Evolutionary conservation across 2,888 invertebrate species (phyloP).

Genomic region (Ochropleura plecta): DNA sequence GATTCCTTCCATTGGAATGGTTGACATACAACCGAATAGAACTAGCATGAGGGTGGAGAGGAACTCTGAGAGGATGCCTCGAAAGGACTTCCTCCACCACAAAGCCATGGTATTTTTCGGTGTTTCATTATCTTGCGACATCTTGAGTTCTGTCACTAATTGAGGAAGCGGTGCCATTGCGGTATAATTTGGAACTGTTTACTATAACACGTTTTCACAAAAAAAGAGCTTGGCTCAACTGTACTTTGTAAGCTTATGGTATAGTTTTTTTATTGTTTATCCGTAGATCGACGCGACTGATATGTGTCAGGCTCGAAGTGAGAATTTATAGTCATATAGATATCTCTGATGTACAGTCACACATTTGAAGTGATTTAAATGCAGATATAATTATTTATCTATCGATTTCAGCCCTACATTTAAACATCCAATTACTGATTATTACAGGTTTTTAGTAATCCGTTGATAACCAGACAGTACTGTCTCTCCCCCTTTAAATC

Average conservation of each 20-base stretch:
- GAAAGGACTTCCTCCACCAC: slow-evolving; percentile 76
- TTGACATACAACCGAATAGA: slow-evolving; percentile 94
- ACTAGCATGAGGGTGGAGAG: slow-evolving; percentile 92
- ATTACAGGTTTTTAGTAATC: slow-evolving; percentile 15
- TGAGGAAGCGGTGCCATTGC: slow-evolving; percentile 45
- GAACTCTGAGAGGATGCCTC: slow-evolving; percentile 90
- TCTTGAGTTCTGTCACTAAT: slow-evolving; percentile 67
- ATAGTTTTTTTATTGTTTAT: slow-evolving; percentile 17
- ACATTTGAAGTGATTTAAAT: slow-evolving; percentile 65
- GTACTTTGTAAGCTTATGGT: slow-evolving; percentile 19
- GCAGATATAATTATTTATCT: slow-evolving; percentile 60
- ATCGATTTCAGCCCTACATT: slow-evolving; percentile 45
- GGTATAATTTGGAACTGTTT: slow-evolving; percentile 54
- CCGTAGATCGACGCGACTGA: slow-evolving; percentile 69
- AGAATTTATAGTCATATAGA: slow-evolving; percentile 66
- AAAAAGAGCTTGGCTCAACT: slow-evolving; percentile 26
- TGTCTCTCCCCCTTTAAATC: too few species aligned
- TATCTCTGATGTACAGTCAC: slow-evolving; percentile 53
- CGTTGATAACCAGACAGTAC: too few species aligned
- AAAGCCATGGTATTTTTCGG: slow-evolving; percentile 44
- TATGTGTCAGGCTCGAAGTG: slow-evolving; percentile 64
- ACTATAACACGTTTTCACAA: slow-evolving; percentile 30
- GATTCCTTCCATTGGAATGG: slow-evolving; percentile 86
- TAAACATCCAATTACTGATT: slow-evolving; percentile 59
- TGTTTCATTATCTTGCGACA: slow-evolving; percentile 46